These are phyloP conservation scores for Aphodius granarius DNA, from an alignment of 2,888 invertebrate genomes.

Conservation along the genomic window DNA sequence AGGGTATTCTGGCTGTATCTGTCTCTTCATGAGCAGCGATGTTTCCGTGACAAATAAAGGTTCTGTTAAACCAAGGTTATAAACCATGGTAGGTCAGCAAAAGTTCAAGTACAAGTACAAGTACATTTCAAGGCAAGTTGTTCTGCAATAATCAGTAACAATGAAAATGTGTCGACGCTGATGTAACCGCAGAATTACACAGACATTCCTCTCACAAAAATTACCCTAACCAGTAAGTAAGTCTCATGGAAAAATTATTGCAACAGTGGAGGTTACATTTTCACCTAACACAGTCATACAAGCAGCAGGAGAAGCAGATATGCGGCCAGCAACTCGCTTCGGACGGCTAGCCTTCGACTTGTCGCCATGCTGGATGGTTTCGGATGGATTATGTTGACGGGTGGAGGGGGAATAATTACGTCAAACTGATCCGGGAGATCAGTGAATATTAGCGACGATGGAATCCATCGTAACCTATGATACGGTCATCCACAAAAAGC, in stretches of 20 bases:
- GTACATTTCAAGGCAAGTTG: too few relatives aligned
- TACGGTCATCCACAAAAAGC: constrained; percentile 10
- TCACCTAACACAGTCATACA: constrained; percentile 28
- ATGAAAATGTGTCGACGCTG: not conserved
- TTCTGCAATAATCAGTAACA: not conserved
- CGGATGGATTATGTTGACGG: constrained; percentile 70
- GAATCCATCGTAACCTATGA: constrained; percentile 62
- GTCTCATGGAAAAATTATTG: constrained; percentile 28
- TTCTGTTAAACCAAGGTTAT: too few relatives aligned
- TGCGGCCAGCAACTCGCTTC: constrained; percentile 11
- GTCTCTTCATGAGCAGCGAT: too few relatives aligned
- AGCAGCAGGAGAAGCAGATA: constrained; percentile 12
- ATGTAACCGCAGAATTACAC: not conserved
- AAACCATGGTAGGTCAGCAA: too few relatives aligned
- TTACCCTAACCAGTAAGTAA: constrained; percentile 23
- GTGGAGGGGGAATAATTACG: constrained; percentile 67
- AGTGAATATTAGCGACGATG: constrained; percentile 66
- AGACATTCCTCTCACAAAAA: not conserved
- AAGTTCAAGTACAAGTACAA: too few relatives aligned
- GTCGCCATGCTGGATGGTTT: constrained; percentile 56
- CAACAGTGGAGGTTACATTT: constrained; percentile 9
- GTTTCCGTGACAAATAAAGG: too few relatives aligned
- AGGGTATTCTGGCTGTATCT: too few relatives aligned
- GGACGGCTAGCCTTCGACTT: constrained; percentile 4
- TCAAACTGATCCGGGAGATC: constrained; percentile 64